A percentile compares a stretch with the other conserved stretches of the same genome.
These are phyloP conservation scores for Amphilophus citrinellus DNA, from an alignment of 2,113 vertebrate species.

Conservation along the genomic window DNA sequence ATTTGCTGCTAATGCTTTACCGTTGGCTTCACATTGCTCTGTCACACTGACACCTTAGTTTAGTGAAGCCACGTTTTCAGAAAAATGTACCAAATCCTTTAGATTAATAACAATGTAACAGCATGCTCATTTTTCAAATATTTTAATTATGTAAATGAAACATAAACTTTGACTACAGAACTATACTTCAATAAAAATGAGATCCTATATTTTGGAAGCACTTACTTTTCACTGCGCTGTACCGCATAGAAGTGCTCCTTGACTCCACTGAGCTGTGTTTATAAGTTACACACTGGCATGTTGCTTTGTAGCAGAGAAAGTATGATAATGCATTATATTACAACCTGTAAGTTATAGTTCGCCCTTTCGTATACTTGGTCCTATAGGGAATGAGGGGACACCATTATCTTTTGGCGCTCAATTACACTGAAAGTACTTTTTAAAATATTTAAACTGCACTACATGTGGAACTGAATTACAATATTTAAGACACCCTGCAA, in stretches of 20 bases:
- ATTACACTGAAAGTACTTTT: neutral
- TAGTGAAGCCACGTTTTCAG: neutral
- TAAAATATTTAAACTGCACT: neutral
- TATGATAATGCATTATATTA: neutral
- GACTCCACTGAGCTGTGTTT: neutral
- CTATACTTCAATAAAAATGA: neutral
- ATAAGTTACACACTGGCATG: neutral
- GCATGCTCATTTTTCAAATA: neutral
- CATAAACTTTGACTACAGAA: neutral
- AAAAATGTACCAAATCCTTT: neutral
- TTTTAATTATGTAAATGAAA: conserved; percentile 5
- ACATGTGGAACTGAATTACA: too few relatives aligned
- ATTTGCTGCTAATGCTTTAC: conserved; percentile 11
- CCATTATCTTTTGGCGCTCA: neutral
- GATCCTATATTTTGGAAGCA: neutral
- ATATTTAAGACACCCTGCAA: too few relatives aligned
- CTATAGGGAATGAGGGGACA: neutral
- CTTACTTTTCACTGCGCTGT: neutral
- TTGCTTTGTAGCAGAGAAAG: neutral
- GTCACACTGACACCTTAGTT: conserved; percentile 14
- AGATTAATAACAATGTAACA: neutral
- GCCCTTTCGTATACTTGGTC: neutral
- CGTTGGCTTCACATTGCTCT: conserved; percentile 5
- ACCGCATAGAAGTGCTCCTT: neutral
- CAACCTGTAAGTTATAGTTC: neutral